A percentile compares a stretch with the other conserved stretches of the same genome.
Evolutionary conservation across 2,113 vertebrate genomes (phyloP).

Genomic region (Holacanthus passer): DNA sequence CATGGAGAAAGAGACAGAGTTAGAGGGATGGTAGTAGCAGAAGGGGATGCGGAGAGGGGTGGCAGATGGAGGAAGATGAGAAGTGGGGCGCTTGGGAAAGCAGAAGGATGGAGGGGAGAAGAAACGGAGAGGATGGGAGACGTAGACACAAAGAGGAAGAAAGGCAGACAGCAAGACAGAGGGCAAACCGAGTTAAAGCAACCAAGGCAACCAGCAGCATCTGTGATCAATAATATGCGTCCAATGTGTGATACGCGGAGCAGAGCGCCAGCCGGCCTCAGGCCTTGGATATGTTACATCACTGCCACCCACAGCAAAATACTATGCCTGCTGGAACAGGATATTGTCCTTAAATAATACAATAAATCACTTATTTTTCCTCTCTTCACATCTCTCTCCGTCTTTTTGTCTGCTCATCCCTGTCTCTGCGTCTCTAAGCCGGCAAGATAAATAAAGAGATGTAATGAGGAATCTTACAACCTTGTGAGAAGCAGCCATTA

Average conservation of each 20-base stretch:
- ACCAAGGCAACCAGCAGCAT: conserved; percentile 71
- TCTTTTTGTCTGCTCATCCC: conserved; percentile 29
- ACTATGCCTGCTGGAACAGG: conserved; percentile 43
- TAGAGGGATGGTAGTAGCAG: conserved; percentile 66
- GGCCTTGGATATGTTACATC: conserved; percentile 54
- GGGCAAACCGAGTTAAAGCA: conserved; percentile 64
- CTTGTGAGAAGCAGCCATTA: conserved; percentile 70
- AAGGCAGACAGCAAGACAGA: conserved; percentile 65
- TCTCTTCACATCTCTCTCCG: conserved; percentile 8
- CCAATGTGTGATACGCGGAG: conserved; percentile 50
- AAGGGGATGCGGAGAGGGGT: conserved; percentile 65
- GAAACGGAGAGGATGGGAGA: conserved; percentile 54
- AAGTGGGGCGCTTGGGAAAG: conserved; percentile 65
- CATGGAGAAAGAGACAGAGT: conserved; percentile 52
- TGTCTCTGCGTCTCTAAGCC: conserved; percentile 21
- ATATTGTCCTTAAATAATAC: conserved; percentile 74
- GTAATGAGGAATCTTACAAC: conserved; percentile 81
- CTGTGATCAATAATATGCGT: conserved; percentile 79
- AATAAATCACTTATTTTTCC: conserved; percentile 37
- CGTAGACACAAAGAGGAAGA: conserved; percentile 47
- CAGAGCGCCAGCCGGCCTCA: conserved; percentile 27
- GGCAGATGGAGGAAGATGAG: conserved; percentile 82
- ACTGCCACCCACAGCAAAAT: conserved; percentile 42
- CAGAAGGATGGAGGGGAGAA: conserved; percentile 60
- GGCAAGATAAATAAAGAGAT: conserved; percentile 78